Conservation (phyloP, 1,140 invertebrate genomes). For the Ceratina calcarata region DNA sequence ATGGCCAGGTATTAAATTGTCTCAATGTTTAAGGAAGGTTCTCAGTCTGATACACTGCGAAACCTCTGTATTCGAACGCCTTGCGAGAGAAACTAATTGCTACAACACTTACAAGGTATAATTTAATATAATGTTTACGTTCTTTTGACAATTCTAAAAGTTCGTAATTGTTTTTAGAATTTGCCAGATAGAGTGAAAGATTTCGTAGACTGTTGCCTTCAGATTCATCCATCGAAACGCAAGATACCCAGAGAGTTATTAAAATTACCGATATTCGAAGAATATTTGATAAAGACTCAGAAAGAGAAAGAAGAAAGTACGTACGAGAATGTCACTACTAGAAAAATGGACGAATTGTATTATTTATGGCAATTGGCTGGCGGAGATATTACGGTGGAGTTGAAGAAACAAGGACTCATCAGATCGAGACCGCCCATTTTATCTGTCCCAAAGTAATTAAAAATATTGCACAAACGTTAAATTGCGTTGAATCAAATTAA, state of each 20-base stretch:
- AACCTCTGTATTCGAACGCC: conserved; percentile 85
- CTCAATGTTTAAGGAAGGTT: conserved; percentile 87
- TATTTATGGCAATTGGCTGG: conserved; percentile 97
- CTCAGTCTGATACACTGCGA: conserved; percentile 84
- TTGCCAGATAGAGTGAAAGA: conserved; percentile 83
- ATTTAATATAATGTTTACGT: conserved; percentile 61
- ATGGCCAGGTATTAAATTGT: conserved; percentile 87
- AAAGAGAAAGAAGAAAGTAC: conserved; percentile 68
- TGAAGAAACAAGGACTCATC: conserved; percentile 95
- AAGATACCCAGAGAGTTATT: conserved; percentile 84
- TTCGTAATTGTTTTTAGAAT: conserved; percentile 74
- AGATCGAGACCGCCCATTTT: conserved; percentile 89
- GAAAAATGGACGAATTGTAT: conserved; percentile 91
- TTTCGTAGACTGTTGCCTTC: conserved; percentile 86
- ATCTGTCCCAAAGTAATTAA: conserved; percentile 86
- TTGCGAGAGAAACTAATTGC: conserved; percentile 88
- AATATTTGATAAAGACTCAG: conserved; percentile 70
- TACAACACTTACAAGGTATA: conserved; percentile 84
- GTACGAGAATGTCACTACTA: conserved; percentile 81
- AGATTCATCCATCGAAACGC: conserved; percentile 84
- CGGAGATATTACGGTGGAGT: conserved; percentile 93
- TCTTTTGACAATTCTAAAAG: conserved; percentile 27
- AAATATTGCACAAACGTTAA: conserved; percentile 34
- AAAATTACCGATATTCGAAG: conserved; percentile 78
- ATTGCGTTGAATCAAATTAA: conserved; percentile 38